Conservation (phyloP, 2,113 vertebrate genomes). For the Oriolus oriolus region DNA sequence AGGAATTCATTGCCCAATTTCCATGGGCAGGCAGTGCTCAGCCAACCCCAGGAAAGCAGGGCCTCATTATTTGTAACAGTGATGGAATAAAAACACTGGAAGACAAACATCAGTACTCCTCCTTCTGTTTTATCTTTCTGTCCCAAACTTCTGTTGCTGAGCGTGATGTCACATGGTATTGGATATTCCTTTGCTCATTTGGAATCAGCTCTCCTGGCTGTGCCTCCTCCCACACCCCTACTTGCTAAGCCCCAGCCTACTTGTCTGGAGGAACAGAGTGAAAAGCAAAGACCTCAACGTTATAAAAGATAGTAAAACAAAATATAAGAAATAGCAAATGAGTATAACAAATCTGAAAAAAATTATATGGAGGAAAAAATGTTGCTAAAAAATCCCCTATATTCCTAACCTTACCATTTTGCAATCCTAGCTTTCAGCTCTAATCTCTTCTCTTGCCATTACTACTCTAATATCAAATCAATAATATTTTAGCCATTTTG, state of each 20-base stretch:
- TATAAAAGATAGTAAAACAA: neutral
- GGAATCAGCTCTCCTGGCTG: neutral
- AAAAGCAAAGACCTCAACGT: neutral
- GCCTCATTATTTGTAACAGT: rapidly evolving
- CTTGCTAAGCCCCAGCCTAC: neutral
- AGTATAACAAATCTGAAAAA: neutral
- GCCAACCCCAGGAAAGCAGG: neutral
- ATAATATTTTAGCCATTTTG: neutral
- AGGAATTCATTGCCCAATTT: neutral
- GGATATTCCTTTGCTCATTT: neutral
- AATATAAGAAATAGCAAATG: neutral
- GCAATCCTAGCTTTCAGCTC: neutral
- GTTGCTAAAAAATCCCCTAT: neutral
- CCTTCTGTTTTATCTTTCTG: neutral
- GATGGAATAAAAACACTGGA: neutral
- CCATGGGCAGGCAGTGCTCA: rapidly evolving
- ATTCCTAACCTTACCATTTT: neutral
- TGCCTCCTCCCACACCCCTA: neutral
- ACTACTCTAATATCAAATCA: neutral
- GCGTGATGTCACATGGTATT: too few relatives aligned
- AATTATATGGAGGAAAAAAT: neutral
- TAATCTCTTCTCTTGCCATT: neutral
- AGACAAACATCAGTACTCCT: rapidly evolving
- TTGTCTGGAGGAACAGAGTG: neutral
- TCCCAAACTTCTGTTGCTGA: neutral